Base-by-base conservation (phyloP, 2,113 vertebrate species). In the Oryctolagus cuniculus region DNA sequence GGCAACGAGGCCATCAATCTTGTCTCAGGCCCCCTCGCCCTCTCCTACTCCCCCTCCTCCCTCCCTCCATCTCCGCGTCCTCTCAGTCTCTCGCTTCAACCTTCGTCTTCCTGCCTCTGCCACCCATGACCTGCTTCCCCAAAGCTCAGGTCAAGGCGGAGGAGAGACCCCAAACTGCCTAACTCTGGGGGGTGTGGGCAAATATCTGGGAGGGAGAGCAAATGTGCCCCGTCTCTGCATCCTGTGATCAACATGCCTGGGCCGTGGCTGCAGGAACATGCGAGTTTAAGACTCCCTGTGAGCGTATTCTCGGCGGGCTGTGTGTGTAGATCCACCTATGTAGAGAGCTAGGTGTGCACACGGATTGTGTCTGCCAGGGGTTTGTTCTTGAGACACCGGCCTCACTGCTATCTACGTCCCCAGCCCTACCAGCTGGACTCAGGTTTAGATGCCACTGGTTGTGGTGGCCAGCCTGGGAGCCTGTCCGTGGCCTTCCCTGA, bases 1-100 rank as follows among this genome's bases (percentile, higher is more conserved):
- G 98, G 99, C 98, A 98, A 98, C 92, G 97, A 98, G 97, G 98
- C 98, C 97, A 99, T 99, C 98, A 99, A 99, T 99, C 98, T 98
- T 98, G 97, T 98, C 97, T 90, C 10, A 97, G 98, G 95, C 96
- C 66, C 94, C 79, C 96, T 98, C 84, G 78, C 95, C 97, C 96
- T 97, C 98, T 96, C 95, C 95, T 97, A 92, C 96, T 97, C 92
- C 96, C 86, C 79, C 36, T 63, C 93, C 91, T 97, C 82, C 93
- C 95, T 83, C 92, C 94, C 55, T 77, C 91, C 84, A 61, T 49
- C 70, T 88, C 61, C 63, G 73, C 63, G 22, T 94, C 89, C 89
- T 93, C 95, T 82, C 84, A 79, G 93, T 75, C 89, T 93, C 86
- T 79, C 31, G 67, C 77, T 90, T 93, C 90, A 96, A 90, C 87